phyloP scores from a whole-genome alignment of 2,113 vertebrate species.

The Spheniscus mendiculus region DNA sequence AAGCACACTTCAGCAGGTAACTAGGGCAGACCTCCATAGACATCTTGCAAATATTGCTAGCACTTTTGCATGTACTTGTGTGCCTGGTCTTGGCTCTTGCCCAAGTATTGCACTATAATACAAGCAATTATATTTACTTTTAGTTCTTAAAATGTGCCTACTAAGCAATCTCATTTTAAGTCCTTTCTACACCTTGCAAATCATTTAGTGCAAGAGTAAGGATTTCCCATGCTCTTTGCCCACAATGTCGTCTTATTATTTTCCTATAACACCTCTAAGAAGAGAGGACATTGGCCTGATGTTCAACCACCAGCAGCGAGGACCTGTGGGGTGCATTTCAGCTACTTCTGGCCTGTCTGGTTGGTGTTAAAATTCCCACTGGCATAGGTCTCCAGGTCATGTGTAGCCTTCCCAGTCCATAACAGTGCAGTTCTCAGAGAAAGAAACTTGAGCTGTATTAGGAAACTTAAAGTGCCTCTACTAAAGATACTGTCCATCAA shows the following conservation, averaged over 20 bases:
- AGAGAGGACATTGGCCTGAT: background rate
- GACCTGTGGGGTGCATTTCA: background rate
- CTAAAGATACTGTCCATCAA: constrained; percentile 19
- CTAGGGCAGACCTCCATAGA: background rate
- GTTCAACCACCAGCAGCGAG: background rate
- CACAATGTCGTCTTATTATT: background rate
- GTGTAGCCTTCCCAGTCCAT: background rate
- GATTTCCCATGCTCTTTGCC: background rate
- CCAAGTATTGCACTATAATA: background rate
- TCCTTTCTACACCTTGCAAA: background rate
- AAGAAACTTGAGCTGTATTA: background rate
- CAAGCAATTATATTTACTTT: background rate
- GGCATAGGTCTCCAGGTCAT: background rate
- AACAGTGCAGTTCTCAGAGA: background rate
- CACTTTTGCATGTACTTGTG: background rate
- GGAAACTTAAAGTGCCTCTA: background rate
- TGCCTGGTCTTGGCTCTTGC: background rate
- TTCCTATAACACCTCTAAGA: background rate
- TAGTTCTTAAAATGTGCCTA: background rate
- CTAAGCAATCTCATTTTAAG: background rate
- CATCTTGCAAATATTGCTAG: background rate
- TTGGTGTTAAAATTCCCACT: background rate
- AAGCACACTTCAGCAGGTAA: background rate
- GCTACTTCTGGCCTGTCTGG: background rate
- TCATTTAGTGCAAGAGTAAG: background rate